Conservation (phyloP, 2,888 invertebrate genomes). For the Seira sanloemensis region DNA sequence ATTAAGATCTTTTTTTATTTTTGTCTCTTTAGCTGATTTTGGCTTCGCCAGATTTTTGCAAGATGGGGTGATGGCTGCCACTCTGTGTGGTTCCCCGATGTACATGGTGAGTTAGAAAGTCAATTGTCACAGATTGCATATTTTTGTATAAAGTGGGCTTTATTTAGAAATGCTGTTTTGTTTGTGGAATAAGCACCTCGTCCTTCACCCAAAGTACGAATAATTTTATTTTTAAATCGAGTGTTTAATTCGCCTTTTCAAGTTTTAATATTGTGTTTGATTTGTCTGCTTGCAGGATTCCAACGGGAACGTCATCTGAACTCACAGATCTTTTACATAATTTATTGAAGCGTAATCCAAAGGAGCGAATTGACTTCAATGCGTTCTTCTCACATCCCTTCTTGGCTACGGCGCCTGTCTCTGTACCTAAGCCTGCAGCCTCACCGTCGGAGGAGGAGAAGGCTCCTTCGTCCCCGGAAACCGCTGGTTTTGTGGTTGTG, state of each 20-base stretch:
- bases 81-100: conserved; percentile 99
- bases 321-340: conserved; percentile 90
- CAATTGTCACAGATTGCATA: no score
- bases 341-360: conserved; percentile 90
- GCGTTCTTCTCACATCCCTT: conserved; percentile 97
- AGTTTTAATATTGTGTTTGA: background rate
- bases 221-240: conserved; percentile 3
- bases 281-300: conserved; percentile 83
- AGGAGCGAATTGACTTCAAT: conserved; percentile 97
- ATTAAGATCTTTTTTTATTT: background rate
- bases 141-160: no score
- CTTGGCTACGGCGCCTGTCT: conserved; percentile 74
- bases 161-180: no score
- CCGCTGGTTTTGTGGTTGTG: conserved; percentile 73
- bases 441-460: conserved; percentile 72
- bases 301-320: conserved; percentile 93
- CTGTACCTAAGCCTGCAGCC: conserved; percentile 67
- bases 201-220: conserved; percentile 90
- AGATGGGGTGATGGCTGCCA: conserved; percentile 99
- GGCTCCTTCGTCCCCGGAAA: conserved; percentile 71
- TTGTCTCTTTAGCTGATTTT: conserved; percentile 89
- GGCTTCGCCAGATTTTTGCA: conserved; percentile 98
- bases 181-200: conserved; percentile 96
- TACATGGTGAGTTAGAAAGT: conserved; percentile 88
- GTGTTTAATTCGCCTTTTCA: background rate